Base-by-base conservation (phyloP, 2,888 invertebrate species). In the Criorhina ranunculi region DNA sequence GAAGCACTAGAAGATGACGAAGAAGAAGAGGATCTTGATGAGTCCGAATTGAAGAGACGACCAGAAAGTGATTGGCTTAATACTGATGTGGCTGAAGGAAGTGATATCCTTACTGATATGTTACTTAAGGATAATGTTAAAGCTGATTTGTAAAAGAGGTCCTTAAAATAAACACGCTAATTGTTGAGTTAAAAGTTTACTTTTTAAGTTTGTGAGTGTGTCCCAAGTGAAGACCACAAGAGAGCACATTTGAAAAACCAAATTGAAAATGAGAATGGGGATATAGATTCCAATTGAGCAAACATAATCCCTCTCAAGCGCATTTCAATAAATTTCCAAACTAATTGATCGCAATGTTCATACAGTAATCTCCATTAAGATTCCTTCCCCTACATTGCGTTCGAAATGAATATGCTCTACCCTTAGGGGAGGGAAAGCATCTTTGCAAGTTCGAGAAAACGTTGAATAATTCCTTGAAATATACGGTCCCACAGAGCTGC, bases 1-100 rank as follows among this genome's bases (percentile, higher is more conserved):
- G 86, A 81, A 62, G 77, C 77, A 0, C 17, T 86, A 1, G 62
- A 72, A 67, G 86, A 86, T 37, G 86, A 86, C 8, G 86, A 86
- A 15, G 86, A 81, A 15, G 86, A 81, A 35, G 81, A 72, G 3
- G 69, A 75, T 3, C 7, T 37, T 11, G 81, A 67, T 24, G 60
- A 3, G 15, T n/a, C 19, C 0, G 73, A 66, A 1, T 5, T 37
- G 31, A 53, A 59, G 3, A 57, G 15, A 19, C 70, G 40, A 19
- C 70, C 77, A 2, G 67, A 83, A 53, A 87, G 83, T 19, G 87
- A 87, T 62, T 87, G 87, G 87, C 44, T 87, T 2, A 86, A 80
- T 51, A 49, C 57, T 5, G 59, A 79, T 7, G 15, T 42, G 1
- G 19, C 46, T 8, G 75, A 66, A 11, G 64, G 59, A 2, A 75